Percentiles rank a stretch among this genome's conserved stretches.
These are phyloP conservation scores for Drosophila melanogaster DNA, from an alignment of 1,140 invertebrate species.

Conservation along the genomic window DNA sequence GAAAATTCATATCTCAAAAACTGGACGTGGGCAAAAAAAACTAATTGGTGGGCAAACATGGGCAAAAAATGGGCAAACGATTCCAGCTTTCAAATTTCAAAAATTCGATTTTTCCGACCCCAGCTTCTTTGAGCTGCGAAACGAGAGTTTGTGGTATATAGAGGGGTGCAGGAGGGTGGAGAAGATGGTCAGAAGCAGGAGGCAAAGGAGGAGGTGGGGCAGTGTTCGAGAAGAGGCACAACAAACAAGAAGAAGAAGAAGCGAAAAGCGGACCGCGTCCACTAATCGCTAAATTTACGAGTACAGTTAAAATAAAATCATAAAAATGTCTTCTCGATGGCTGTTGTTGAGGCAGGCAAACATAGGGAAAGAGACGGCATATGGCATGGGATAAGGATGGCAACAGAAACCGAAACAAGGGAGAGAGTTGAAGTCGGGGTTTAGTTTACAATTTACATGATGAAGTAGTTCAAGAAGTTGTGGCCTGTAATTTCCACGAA, in stretches of 20 bases:
- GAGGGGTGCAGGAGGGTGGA: slow-evolving; percentile 1
- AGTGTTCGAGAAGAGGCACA: slow-evolving; percentile 36
- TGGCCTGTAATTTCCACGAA: slow-evolving; percentile 44
- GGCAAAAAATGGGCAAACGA: no score
- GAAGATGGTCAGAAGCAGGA: slow-evolving; percentile 21
- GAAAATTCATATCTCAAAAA: no score
- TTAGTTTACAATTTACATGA: slow-evolving; percentile 54
- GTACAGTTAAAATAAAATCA: slow-evolving; percentile 80
- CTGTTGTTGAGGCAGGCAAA: slow-evolving; percentile 56
- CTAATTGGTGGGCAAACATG: no score
- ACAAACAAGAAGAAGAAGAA: slow-evolving; percentile 4
- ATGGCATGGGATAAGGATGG: slow-evolving; percentile 14
- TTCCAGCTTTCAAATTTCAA: no score
- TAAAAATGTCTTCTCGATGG: slow-evolving; percentile 64
- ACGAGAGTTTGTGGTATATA: slow-evolving; percentile 6
- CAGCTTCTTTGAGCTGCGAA: no score
- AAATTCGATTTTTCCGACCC: no score
- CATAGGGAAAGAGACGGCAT: slow-evolving; percentile 7
- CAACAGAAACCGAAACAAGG: neutral
- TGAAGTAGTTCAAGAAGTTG: slow-evolving; percentile 57
- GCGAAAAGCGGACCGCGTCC: slow-evolving; percentile 35
- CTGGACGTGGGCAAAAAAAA: no score
- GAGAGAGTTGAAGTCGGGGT: slow-evolving; percentile 33
- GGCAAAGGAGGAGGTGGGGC: slow-evolving; percentile 8
- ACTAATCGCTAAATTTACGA: slow-evolving; percentile 82